These are phyloP conservation scores for Galaxias olidus DNA, from an alignment of 2,797 vertebrate species.

Conservation along the genomic window DNA sequence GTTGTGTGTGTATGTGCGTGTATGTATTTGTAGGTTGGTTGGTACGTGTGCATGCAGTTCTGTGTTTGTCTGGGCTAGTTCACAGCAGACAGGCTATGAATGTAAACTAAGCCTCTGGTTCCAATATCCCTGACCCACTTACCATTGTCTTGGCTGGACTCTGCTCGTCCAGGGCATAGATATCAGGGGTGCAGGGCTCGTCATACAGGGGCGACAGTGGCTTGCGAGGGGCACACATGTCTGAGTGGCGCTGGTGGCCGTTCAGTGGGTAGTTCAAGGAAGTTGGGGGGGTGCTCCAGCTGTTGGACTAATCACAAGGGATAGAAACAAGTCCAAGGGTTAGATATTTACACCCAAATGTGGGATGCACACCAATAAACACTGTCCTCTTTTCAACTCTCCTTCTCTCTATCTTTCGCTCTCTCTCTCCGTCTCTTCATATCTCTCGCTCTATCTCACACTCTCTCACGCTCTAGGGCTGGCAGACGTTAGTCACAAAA, in stretches of 20 bases:
- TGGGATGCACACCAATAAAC: neutral
- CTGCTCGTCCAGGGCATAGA: constrained; percentile 65
- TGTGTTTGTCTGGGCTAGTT: constrained; percentile 3
- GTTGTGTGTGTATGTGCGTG: neutral
- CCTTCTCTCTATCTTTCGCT: constrained; percentile 6
- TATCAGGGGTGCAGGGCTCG: constrained; percentile 80
- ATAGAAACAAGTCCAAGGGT: constrained; percentile 27
- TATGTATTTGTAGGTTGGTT: neutral
- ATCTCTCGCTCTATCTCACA: neutral
- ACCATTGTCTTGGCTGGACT: constrained; percentile 57
- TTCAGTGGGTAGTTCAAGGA: constrained; percentile 63
- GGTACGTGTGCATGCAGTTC: constrained; percentile 17
- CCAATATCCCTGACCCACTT: constrained; percentile 73
- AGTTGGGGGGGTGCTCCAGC: constrained; percentile 77
- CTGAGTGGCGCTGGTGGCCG: constrained; percentile 72
- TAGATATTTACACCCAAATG: constrained; percentile 19
- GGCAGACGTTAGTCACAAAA: constrained; percentile 34
- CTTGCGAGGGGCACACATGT: constrained; percentile 70
- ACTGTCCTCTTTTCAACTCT: neutral
- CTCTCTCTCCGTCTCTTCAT: too few species aligned
- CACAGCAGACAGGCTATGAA: constrained; percentile 31
- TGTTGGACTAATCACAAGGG: constrained; percentile 73
- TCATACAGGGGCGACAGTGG: constrained; percentile 81
- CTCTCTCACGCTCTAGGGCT: constrained; percentile 20
- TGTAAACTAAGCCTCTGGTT: constrained; percentile 68